Percentiles rank a stretch among this genome's conserved stretches.
Evolutionary conservation across 2,113 vertebrate genomes (phyloP).

Genomic region (Serinus canaria): DNA sequence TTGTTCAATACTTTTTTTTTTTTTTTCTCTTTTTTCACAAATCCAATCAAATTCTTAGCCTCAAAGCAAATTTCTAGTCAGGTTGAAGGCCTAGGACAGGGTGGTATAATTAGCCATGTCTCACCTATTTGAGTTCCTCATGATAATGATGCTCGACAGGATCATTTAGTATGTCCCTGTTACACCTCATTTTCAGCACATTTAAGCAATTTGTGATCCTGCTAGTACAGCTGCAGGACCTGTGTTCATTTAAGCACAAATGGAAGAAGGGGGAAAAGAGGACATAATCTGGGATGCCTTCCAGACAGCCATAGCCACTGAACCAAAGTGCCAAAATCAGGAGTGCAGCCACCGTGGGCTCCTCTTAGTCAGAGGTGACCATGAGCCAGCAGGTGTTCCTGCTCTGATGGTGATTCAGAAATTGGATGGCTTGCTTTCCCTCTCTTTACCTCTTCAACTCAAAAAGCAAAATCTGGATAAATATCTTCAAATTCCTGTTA

Average conservation of each 20-base stretch:
- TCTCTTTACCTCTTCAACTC: not conserved
- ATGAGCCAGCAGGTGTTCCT: not conserved
- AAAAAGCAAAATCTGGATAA: not conserved
- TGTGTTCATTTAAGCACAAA: not conserved
- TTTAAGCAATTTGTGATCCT: not conserved
- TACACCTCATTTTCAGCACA: not conserved
- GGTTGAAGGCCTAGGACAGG: not conserved
- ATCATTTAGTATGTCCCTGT: not conserved
- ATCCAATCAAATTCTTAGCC: not conserved
- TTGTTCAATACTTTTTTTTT: not conserved
- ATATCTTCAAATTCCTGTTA: not conserved
- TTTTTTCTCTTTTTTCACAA: no score
- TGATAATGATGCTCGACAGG: not conserved
- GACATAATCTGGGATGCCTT: not conserved
- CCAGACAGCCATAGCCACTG: not conserved
- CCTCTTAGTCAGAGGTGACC: not conserved
- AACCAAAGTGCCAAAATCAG: not conserved
- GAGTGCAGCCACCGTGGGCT: not conserved
- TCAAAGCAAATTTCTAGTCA: not conserved
- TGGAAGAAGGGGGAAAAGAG: not conserved
- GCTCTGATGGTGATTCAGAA: not conserved
- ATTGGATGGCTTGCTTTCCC: not conserved
- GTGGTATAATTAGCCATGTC: not conserved
- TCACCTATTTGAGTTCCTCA: not conserved
- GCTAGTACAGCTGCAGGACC: not conserved